Evolutionary conservation across 2,113 vertebrate species (phyloP), one percentile per base, ranked within the genome.

Genomic region (Callaeas wilsoni): DNA sequence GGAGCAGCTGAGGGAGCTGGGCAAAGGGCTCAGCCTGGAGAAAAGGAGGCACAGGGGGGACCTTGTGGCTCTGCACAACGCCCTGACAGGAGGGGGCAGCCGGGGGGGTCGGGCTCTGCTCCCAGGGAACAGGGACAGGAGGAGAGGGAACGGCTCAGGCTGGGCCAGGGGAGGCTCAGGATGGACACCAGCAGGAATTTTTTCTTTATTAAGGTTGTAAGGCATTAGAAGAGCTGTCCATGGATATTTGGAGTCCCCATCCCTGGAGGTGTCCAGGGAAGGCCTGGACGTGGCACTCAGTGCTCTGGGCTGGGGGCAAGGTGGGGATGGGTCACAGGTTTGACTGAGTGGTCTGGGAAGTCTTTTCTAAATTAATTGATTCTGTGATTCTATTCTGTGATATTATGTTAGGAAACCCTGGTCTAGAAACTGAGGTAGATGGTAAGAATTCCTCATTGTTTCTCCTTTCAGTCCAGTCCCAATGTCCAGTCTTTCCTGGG

Each of bases 261-360:
- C 50, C 17, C 85, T 88, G 57, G 0, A 65, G 37, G 44, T 57
- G 32, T 2, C 37, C 75, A 1, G 63, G 75, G 46, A 41, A 52
- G 2, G 4, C 0, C 57, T 80, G 75, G 56, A 11, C 0, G 11
- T 30, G 85, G 65, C 85, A 71, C 67, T 64, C 2, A 42, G 35
- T 0, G 50, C 57, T 64, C 65, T 64, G 49, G 25, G 57, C 20
- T 71, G 41, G 65, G 35, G 35, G 80, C 32, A 64, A 18, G 62
- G 32, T 50, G 56, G 46, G 12, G 0, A 23, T 29, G 1, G 6
- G 8, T 1, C 20, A 5, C 26, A 42, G 5, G 2, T 2, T 5
- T 37, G 22, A 14, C 19, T 75, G 0, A 0, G 5, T 53, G 41
- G 1, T 1, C 47, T 41, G 3, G 13, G 25, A 53, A 2, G 17